Percentiles rank a stretch among this genome's conserved stretches.
These are phyloP conservation scores for Lucilia sericata DNA, from an alignment of 1,140 invertebrate species.

Conservation along the genomic window DNA sequence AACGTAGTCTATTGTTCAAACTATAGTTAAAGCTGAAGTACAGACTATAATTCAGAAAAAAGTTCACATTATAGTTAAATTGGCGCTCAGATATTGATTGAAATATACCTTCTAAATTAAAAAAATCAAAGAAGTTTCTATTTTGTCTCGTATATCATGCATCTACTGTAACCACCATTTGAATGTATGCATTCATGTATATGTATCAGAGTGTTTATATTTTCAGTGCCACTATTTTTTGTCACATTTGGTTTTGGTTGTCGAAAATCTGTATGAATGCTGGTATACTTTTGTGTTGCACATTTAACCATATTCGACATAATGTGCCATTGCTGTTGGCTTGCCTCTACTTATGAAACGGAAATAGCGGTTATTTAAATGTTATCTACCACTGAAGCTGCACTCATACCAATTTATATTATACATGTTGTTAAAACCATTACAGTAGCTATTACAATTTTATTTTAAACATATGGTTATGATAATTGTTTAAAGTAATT, in stretches of 20 bases:
- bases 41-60: too few relatives aligned
- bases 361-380: constrained; percentile 24
- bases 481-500: constrained; percentile 27
- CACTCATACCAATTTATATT: neutral
- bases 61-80: too few relatives aligned
- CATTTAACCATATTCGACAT: constrained; percentile 17
- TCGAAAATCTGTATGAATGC: neutral
- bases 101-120: too few relatives aligned
- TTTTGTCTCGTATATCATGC: too few relatives aligned
- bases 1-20: too few relatives aligned
- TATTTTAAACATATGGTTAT: constrained; percentile 19
- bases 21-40: too few relatives aligned
- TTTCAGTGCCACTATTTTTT: neutral
- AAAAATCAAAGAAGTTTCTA: too few relatives aligned
- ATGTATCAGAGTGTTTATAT: neutral
- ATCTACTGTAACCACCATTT: too few relatives aligned
- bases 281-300: neutral
- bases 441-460: constrained; percentile 4
- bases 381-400: neutral
- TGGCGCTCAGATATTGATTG: too few relatives aligned
- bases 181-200: neutral
- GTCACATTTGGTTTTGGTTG: constrained; percentile 23
- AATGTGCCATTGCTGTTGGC: neutral
- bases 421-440: constrained; percentile 5
- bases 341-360: constrained; percentile 15